A percentile compares a stretch with the other conserved stretches of the same genome.
These are phyloP conservation scores for Drosophila lini DNA, from an alignment of 1,140 invertebrate species.

Conservation along the genomic window DNA sequence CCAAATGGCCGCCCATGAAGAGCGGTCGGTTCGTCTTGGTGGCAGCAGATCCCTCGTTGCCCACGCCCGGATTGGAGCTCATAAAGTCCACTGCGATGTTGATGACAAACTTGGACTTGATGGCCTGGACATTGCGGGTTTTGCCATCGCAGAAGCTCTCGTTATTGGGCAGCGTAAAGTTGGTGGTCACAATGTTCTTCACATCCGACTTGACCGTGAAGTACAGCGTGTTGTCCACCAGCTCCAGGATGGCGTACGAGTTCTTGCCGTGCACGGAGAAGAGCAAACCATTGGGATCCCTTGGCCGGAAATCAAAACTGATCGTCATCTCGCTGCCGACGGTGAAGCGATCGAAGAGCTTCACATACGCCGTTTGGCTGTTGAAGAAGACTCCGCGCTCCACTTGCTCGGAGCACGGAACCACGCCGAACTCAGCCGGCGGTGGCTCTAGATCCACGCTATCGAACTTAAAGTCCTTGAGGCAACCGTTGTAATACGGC, in stretches of 20 bases:
- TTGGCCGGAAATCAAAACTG: constrained; percentile 94
- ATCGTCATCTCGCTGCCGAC: constrained; percentile 92
- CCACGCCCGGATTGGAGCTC: constrained; percentile 85
- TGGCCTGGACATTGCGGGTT: constrained; percentile 90
- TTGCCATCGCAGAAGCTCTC: constrained; percentile 95
- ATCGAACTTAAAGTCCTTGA: constrained; percentile 92
- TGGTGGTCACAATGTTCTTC: constrained; percentile 89
- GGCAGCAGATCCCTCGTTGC: constrained; percentile 87
- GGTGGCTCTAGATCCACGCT: constrained; percentile 87
- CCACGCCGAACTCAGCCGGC: constrained; percentile 86
- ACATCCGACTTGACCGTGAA: constrained; percentile 94
- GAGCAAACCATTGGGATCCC: constrained; percentile 92
- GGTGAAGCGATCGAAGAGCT: constrained; percentile 88
- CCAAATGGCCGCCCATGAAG: constrained; percentile 94
- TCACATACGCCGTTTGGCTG: constrained; percentile 79
- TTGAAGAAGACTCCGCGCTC: constrained; percentile 96
- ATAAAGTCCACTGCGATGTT: constrained; percentile 73
- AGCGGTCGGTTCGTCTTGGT: constrained; percentile 94
- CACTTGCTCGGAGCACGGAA: constrained; percentile 92
- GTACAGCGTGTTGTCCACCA: constrained; percentile 92
- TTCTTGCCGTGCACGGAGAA: constrained; percentile 91
- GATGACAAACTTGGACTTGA: constrained; percentile 81
- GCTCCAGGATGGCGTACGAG: constrained; percentile 94
- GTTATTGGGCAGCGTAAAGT: constrained; percentile 89
- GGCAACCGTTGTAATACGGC: constrained; percentile 91